Conservation (phyloP, 2,113 vertebrate species). For the Tetrao urogallus region DNA sequence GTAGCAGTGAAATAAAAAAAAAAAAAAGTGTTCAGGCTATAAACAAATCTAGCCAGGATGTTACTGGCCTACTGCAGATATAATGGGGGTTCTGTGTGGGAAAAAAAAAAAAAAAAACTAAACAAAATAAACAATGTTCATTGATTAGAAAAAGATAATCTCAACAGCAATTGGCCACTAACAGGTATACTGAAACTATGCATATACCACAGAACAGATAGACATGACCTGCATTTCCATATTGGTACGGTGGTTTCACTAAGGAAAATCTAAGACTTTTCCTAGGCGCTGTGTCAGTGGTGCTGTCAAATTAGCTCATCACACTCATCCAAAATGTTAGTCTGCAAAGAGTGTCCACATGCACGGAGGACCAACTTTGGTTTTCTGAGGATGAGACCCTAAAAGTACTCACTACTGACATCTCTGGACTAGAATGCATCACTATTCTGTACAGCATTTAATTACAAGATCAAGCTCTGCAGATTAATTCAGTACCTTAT, state of each 20-base stretch:
- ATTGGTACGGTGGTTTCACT: fast-evolving
- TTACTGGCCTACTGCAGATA: background rate
- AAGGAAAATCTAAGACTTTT: background rate
- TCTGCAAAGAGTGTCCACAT: background rate
- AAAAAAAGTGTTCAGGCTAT: background rate
- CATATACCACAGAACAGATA: background rate
- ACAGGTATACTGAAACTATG: background rate
- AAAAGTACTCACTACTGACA: background rate
- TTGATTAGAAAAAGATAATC: too few species aligned
- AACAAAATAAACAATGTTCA: too few species aligned
- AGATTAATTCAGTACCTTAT: background rate
- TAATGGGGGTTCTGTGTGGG: background rate
- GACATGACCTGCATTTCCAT: background rate
- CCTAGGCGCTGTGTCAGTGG: background rate
- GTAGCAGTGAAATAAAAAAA: background rate
- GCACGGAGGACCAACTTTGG: background rate
- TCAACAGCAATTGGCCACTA: too few species aligned
- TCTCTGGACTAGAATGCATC: background rate
- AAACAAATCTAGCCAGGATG: background rate
- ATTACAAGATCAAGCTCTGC: background rate
- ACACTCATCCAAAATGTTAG: fast-evolving
- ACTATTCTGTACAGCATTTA: background rate
- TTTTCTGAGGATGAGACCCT: background rate
- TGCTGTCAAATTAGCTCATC: background rate
- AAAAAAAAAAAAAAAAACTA: background rate